Percentiles rank a stretch among this genome's conserved stretches.
These are phyloP conservation scores for Thamnophis sirtalis DNA, from an alignment of 2,113 vertebrate genomes.

Conservation along the genomic window DNA sequence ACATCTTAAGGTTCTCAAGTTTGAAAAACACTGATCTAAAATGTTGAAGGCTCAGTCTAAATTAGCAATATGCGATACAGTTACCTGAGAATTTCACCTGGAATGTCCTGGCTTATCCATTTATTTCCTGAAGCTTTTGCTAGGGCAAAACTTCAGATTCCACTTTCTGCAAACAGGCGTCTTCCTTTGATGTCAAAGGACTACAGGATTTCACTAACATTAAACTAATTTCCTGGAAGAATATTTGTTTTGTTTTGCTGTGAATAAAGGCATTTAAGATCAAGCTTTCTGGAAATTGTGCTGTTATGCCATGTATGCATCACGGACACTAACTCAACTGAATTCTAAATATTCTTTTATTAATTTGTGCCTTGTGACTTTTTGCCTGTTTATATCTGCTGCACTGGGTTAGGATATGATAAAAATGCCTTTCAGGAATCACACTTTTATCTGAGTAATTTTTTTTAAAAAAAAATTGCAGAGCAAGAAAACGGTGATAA, in stretches of 20 bases:
- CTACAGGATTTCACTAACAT: too few relatives aligned
- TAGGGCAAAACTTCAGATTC: not conserved
- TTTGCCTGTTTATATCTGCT: not conserved
- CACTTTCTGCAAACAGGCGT: not conserved
- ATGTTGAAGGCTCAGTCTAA: not conserved
- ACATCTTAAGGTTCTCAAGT: not conserved
- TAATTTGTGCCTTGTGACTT: conserved; percentile 5
- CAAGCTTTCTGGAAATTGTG: not conserved
- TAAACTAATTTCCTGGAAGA: not conserved
- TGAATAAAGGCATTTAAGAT: not conserved
- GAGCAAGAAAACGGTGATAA: conserved; percentile 4
- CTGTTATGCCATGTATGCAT: not conserved
- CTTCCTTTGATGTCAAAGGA: not conserved
- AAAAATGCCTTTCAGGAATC: conserved; percentile 4
- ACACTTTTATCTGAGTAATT: conserved; percentile 20
- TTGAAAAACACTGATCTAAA: not conserved
- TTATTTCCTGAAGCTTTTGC: not conserved
- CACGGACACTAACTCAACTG: rapidly evolving
- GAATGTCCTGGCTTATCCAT: not conserved
- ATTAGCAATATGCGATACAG: not conserved
- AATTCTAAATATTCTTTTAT: not conserved
- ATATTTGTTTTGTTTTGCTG: not conserved
- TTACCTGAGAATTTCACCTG: not conserved
- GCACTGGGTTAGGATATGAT: not conserved
- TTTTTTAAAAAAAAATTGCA: conserved; percentile 40